These are phyloP conservation scores for Cephonodes hylas DNA, from an alignment of 2,888 invertebrate genomes.

Conservation along the genomic window DNA sequence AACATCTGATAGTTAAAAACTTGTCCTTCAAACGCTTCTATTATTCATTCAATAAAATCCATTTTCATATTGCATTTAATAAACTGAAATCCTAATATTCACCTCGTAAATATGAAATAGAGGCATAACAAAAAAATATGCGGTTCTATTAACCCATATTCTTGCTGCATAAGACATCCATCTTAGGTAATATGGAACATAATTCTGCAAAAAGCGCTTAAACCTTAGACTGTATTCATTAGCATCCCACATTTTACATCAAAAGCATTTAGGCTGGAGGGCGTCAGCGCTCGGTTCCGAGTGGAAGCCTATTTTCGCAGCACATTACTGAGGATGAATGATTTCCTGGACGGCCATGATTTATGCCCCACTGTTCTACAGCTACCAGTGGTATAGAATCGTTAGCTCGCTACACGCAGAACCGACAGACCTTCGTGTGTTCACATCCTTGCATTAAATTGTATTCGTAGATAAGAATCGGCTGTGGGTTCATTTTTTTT, in stretches of 20 bases:
- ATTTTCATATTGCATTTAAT: too few species aligned
- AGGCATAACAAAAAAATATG: background rate
- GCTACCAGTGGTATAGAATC: constrained; percentile 57
- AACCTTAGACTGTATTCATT: constrained; percentile 49
- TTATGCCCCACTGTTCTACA: constrained; percentile 59
- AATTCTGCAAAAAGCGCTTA: constrained; percentile 22
- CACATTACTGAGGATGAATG: constrained; percentile 79
- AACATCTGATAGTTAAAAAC: too few species aligned
- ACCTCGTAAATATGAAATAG: too few species aligned
- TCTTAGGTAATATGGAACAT: too few species aligned
- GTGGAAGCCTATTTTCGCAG: constrained; percentile 79
- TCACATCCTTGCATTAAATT: constrained; percentile 69
- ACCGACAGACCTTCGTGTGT: constrained; percentile 68
- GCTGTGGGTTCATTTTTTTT: background rate
- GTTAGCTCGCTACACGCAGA: constrained; percentile 59
- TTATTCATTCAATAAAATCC: too few species aligned
- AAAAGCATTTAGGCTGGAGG: constrained; percentile 63
- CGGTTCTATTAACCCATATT: background rate
- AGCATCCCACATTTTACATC: constrained; percentile 55
- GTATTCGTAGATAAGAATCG: constrained; percentile 50
- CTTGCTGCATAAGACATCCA: background rate
- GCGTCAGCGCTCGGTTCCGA: constrained; percentile 58
- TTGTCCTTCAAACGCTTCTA: too few species aligned
- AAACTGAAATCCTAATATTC: too few species aligned
- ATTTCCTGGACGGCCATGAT: constrained; percentile 77